Conservation (phyloP, 2,888 invertebrate species). For the Andricus quercusramuli region DNA sequence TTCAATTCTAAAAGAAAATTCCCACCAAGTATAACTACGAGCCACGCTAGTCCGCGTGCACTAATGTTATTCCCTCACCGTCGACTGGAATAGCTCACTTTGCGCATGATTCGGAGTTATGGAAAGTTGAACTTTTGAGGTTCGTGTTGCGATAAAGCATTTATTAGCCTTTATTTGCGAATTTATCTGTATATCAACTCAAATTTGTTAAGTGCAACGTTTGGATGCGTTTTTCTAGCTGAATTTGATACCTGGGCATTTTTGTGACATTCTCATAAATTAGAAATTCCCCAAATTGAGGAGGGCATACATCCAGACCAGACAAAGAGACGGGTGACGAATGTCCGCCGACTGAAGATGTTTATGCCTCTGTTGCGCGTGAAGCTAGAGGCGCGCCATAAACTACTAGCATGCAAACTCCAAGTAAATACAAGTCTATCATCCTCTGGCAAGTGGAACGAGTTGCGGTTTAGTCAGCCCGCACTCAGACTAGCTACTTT, state of each 20-base stretch:
- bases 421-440: conserved; percentile 76
- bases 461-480: conserved; percentile 25
- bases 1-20: too few relatives aligned
- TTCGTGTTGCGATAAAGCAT: too few relatives aligned
- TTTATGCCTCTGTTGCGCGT: conserved; percentile 70
- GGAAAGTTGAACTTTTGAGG: too few relatives aligned
- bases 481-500: background rate
- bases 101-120: too few relatives aligned
- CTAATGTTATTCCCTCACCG: too few relatives aligned
- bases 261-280: conserved; percentile 46
- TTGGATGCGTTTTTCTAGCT: too few relatives aligned
- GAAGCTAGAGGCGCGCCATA: conserved; percentile 65
- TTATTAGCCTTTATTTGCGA: too few relatives aligned
- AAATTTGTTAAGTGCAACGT: too few relatives aligned
- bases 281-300: conserved; percentile 53
- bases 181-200: background rate
- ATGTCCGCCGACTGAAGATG: conserved; percentile 71
- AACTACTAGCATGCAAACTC: conserved; percentile 75
- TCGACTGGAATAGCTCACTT: too few relatives aligned
- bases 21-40: too few relatives aligned
- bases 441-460: conserved; percentile 58
- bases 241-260: too few relatives aligned
- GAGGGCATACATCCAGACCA: conserved; percentile 47
- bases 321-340: conserved; percentile 60
- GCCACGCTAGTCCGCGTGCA: too few relatives aligned